Base-by-base conservation (phyloP, 2,888 invertebrate genomes). In the Cremastinae sp. region DNA sequence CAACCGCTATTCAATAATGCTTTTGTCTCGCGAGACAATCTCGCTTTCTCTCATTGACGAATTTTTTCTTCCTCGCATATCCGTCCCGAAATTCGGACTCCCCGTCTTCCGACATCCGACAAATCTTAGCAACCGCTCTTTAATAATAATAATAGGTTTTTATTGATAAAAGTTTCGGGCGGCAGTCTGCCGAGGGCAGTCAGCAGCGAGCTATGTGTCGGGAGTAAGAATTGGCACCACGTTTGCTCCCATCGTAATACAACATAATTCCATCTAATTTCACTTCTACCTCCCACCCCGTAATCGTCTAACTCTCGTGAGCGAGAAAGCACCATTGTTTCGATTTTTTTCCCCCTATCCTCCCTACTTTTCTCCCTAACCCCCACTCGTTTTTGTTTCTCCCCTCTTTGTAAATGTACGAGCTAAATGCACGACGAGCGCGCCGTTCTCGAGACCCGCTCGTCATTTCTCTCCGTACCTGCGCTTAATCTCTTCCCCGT, bases 211-310 rank as follows among this genome's bases (percentile, higher is more conserved):
- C 85, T 86, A 85, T 47, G 20, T 47, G 47, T 28, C 83, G 88
- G 87, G 89, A 88, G 87, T 80, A 86, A n/a, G n/a, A n/a, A 88
- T 89, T 89, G 89, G 89, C 89, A 89, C 89, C 89, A 88, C 84
- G 83, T 88, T 89, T 89, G 88, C 89, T 89, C 89, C 88, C 89
- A 85, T 83, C 79, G 79, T 83, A 77, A 78, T 73, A 65, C 79
- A 69, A 3, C 2, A 64, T 53, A 75, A 53, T 68, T 73, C 69
- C 53, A 59, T 74, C 75, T 51, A 61, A 58, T 45, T 64, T 61
- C 66, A 68, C 78, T 76, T 80, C 78, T 74, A 74, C 79, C 69
- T 75, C 73, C 66, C 59, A 10, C n/a, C 54, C 58, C 14, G 12
- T 53, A 36, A 45, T 22, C 28, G 45, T 70, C 71, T 69, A 36